phyloP scores from a whole-genome alignment of 1,140 invertebrate genomes.

The Drosophila sulfurigaster region DNA sequence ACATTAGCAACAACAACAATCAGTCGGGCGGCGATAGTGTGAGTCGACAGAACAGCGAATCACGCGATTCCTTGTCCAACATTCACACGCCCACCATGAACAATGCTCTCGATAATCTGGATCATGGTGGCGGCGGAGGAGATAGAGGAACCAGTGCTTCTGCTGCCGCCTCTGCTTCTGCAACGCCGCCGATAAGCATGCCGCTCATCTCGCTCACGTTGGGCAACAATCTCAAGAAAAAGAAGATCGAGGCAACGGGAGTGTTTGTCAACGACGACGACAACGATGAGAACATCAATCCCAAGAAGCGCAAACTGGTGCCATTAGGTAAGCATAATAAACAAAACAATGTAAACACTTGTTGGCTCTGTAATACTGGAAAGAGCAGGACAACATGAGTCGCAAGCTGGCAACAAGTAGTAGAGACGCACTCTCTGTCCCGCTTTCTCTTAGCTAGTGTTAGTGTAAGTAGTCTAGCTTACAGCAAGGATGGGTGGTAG shows the following conservation, averaged over 20 bases:
- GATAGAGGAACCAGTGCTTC: too few species aligned
- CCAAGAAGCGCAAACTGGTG: conserved; percentile 93
- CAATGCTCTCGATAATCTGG: conserved; percentile 39
- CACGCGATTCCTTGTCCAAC: conserved; percentile 66
- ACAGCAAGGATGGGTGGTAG: too few species aligned
- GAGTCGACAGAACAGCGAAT: conserved; percentile 79
- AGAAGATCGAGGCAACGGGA: conserved; percentile 93
- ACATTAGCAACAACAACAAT: conserved; percentile 49
- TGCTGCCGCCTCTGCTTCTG: conserved; percentile 12
- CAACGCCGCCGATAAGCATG: conserved; percentile 75
- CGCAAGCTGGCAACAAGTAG: too few species aligned
- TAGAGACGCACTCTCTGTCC: too few species aligned
- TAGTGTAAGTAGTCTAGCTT: too few species aligned
- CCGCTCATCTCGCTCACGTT: conserved; percentile 77
- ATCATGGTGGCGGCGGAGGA: background rate
- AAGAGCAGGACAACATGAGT: too few species aligned
- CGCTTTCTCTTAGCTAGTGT: too few species aligned
- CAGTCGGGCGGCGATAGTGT: conserved; percentile 47
- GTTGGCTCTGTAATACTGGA: background rate
- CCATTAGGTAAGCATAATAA: conserved; percentile 88
- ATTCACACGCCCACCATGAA: conserved; percentile 67
- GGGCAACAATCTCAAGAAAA: conserved; percentile 87
- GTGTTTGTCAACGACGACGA: conserved; percentile 97
- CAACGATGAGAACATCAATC: conserved; percentile 88
- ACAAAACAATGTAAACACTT: background rate